phyloP scores from a whole-genome alignment of 2,113 vertebrate genomes.

The Upupa epops region DNA sequence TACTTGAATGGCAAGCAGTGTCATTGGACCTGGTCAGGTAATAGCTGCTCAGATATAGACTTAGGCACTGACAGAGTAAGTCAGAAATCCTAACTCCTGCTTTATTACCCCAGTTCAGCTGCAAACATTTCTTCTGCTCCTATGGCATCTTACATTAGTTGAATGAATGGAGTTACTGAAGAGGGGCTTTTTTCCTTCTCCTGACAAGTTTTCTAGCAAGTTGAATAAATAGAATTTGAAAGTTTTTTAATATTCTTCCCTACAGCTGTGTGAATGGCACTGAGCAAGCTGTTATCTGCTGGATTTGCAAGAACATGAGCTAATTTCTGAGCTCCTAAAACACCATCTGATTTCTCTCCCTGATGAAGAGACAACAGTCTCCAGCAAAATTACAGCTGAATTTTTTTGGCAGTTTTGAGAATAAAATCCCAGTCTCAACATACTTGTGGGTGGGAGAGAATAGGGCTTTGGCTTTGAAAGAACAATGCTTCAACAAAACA shows the following conservation, averaged over 20 bases:
- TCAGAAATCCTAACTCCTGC: neutral
- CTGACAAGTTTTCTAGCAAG: constrained; percentile 31
- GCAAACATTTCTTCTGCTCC: neutral
- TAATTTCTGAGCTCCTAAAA: constrained; percentile 48
- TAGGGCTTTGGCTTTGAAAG: neutral
- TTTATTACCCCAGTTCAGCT: neutral
- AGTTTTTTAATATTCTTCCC: constrained; percentile 53
- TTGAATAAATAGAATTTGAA: constrained; percentile 38
- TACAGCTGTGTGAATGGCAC: constrained; percentile 47
- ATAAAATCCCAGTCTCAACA: neutral
- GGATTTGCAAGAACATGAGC: constrained; percentile 37
- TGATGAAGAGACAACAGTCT: constrained; percentile 1
- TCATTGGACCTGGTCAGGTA: neutral
- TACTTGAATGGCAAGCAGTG: neutral
- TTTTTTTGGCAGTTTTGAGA: neutral
- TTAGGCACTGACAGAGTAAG: neutral
- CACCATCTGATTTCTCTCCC: constrained; percentile 15
- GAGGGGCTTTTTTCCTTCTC: neutral
- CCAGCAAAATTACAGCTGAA: neutral
- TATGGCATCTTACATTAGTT: neutral
- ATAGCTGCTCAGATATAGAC: neutral
- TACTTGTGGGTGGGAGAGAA: neutral
- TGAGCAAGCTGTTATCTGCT: constrained; percentile 41
- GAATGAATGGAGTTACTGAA: neutral
- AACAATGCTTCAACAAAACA: neutral